Conservation (phyloP, 2,888 invertebrate species). For the Diarsia brunnea region DNA sequence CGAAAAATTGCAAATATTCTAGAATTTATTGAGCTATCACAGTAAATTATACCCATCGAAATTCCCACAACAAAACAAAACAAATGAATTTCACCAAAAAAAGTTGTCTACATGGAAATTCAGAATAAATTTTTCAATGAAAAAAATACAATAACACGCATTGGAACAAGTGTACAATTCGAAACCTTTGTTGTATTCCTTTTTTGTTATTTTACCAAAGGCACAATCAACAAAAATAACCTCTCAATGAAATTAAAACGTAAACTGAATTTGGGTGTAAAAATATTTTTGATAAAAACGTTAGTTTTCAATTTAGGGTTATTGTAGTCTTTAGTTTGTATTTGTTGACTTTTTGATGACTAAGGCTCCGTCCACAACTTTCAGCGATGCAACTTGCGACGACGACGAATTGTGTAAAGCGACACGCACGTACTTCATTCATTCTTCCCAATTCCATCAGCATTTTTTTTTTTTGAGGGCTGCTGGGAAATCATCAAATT, state of each 20-base stretch:
- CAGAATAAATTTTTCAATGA: slow-evolving; percentile 4
- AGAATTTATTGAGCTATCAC: neutral
- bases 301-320: neutral
- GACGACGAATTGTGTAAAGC: neutral
- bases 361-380: neutral
- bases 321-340: neutral
- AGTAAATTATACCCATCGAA: neutral
- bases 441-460: too few relatives aligned
- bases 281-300: neutral
- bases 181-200: neutral
- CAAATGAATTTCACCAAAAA: neutral
- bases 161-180: neutral
- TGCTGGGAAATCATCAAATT: too few relatives aligned
- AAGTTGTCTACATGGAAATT: neutral
- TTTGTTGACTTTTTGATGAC: neutral
- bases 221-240: slow-evolving; percentile 7
- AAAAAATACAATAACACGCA: neutral
- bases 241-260: slow-evolving; percentile 26
- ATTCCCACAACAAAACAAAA: neutral
- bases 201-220: slow-evolving; percentile 4
- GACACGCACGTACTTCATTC: neutral
- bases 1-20: neutral
- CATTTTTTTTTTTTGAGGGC: too few relatives aligned
- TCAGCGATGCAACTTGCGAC: neutral
- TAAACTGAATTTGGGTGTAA: slow-evolving; percentile 9